Evolutionary conservation across 2,888 invertebrate species (phyloP), one percentile per base, ranked within the genome.

Genomic region (Synanthedon tipuliformis): DNA sequence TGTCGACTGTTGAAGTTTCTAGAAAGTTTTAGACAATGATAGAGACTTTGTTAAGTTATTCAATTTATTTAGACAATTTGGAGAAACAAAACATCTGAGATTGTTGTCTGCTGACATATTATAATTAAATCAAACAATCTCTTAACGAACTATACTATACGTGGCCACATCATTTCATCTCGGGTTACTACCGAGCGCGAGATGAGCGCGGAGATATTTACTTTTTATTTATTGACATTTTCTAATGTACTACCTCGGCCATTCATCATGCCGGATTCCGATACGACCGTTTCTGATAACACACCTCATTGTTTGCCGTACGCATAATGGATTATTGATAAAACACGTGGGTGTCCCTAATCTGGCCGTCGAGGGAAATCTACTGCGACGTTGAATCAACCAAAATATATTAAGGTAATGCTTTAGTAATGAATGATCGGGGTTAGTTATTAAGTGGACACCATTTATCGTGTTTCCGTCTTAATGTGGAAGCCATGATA

Each of bases 221-320:
- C 75, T 82, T 85, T 84, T 86, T 87, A 85, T 85, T 84, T 84
- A 87, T 87, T 85, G 81, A 82, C 83, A 80, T 82, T 84, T 84
- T 82, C 82, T 86, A 85, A 87, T 85, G 81, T 76, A 68, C 75
- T 70, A 65, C 64, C 63, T 60, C 61, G 64, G 61, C 68, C 68
- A 86, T 87, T 80, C 83, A 83, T 87, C 86, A 86, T 79, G 72
- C 64, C 65, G 61, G 61, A 54, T 54, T 56, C 59, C 71, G 81
- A 82, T 83, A 78, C 69, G 62, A 60, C 58, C 66, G 68, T 64
- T 63, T 62, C 76, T 72, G 86, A 87, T 86, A 86, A 81, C 78
- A 68, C 66, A 64, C 68, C 71, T 81, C 75, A 86, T 87, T 87
- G 87, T 87, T 85, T 83, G 78, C 68, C 71, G 72, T 81, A 75